Evolutionary conservation across 30 jellyfish, hydroid and myxozoan genomes (phyloP), one percentile per base, ranked within the genome.

Genomic region (Mastigias papua): DNA sequence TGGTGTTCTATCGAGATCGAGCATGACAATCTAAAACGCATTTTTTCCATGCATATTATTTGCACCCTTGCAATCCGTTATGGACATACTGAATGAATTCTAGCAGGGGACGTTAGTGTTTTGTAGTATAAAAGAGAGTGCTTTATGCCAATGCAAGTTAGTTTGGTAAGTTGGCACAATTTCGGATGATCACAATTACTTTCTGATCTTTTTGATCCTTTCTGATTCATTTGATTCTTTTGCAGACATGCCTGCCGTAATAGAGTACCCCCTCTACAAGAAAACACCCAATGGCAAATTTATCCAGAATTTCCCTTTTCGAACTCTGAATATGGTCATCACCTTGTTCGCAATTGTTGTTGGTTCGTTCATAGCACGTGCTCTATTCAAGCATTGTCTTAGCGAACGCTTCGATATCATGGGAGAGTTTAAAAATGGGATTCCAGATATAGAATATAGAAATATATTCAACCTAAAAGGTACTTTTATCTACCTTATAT

Each of bases 301-400:
- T 84, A 49, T 22, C 3, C 99, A 94, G 64, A 48, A 71, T 57
- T 96, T 96, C 81, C 99, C 99, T 42, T 96, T 96, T 75, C 98
- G 99, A 49, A 86, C 98, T 5, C 91, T 96, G 25, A 76, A 92
- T 60, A 96, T 91, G 98, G 50, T 91, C 69, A 73, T 96, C 48
- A 86, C 99, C 7, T 34, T 91, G 50, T 2, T 91, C 84, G 67
- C 82, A 76, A 88, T 88, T 19, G 86, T 88, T 61, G 64, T 28
- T 78, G 88, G 88, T 34, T 88, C 96, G 66, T 61, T 88, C 31
- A 26, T 76, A 33, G 89, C 91, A 32, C 90, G 85, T 48, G 83
- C 87, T 8, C 28, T 78, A 9, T 88, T 88, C 91, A 79, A 72
- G 50, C 42, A 57, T 74, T 61, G 80, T 61, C 76, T 88, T 37